Conservation (phyloP, 1,140 invertebrate genomes). For the Diabrotica virgifera region DNA sequence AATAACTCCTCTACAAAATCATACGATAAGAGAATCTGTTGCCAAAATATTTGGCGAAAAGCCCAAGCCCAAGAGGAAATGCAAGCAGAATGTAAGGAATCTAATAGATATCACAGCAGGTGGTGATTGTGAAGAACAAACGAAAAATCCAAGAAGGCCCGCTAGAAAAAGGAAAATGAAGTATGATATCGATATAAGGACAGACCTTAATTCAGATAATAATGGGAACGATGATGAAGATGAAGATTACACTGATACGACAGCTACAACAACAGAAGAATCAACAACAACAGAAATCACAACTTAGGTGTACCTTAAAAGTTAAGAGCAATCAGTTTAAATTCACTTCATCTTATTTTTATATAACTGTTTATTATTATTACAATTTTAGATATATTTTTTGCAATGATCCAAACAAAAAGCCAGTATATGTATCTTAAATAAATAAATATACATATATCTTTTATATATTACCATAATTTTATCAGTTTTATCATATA, state of each 20-base stretch:
- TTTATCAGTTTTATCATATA: too few relatives aligned
- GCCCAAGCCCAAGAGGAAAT: not conserved
- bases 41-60: slow-evolving; percentile 4
- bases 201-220: not conserved
- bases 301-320: too few relatives aligned
- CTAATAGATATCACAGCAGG: slow-evolving; percentile 10
- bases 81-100: not conserved
- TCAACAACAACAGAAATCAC: not conserved
- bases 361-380: too few relatives aligned
- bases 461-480: too few relatives aligned
- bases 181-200: slow-evolving; percentile 16
- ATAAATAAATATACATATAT: too few relatives aligned
- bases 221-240: slow-evolving; percentile 6
- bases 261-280: slow-evolving; percentile 11
- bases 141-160: not conserved
- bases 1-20: not conserved
- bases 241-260: not conserved
- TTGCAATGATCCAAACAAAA: too few relatives aligned
- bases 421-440: too few relatives aligned
- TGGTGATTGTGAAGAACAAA: slow-evolving; percentile 4
- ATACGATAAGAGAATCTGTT: not conserved
- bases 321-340: too few relatives aligned
- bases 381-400: too few relatives aligned
- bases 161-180: slow-evolving; percentile 15
- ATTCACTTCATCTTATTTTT: too few relatives aligned